Conservation (phyloP, 2,113 vertebrate genomes). For the Nerophis lumbriciformis region DNA sequence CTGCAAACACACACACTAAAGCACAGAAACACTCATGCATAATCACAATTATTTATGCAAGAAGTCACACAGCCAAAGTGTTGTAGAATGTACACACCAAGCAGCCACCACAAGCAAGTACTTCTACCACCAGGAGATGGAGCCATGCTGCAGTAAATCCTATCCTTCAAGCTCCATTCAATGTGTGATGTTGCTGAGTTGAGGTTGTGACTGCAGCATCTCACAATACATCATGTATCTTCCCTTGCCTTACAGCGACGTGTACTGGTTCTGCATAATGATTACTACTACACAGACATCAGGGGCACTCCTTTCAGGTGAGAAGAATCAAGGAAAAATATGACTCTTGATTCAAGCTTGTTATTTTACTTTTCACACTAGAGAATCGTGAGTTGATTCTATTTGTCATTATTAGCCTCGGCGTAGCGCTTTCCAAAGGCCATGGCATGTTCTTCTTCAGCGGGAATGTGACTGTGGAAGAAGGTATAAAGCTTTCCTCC, state of each 20-base stretch:
- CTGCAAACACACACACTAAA: slow-evolving; percentile 6
- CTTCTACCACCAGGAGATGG: slow-evolving; percentile 55
- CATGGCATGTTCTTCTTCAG: slow-evolving; percentile 96
- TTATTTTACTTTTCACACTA: not conserved
- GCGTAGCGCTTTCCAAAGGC: slow-evolving; percentile 93
- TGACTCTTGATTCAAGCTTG: not conserved
- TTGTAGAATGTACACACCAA: not conserved
- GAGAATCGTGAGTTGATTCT: not conserved
- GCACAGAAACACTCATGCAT: slow-evolving; percentile 3
- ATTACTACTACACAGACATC: slow-evolving; percentile 99
- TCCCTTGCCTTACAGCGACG: slow-evolving; percentile 81
- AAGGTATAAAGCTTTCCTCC: slow-evolving; percentile 75
- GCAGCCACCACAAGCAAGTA: not conserved
- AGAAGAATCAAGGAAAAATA: slow-evolving; percentile 9
- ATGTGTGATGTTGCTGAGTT: not conserved
- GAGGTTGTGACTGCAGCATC: not conserved
- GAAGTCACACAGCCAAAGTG: not conserved
- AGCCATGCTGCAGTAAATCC: slow-evolving; percentile 39
- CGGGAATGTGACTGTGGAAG: slow-evolving; percentile 92
- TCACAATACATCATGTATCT: not conserved
- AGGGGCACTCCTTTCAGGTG: slow-evolving; percentile 98
- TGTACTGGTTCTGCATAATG: slow-evolving; percentile 95
- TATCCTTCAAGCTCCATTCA: not conserved
- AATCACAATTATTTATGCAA: slow-evolving; percentile 11
- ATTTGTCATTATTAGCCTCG: slow-evolving; percentile 77